These are phyloP conservation scores for Xyrauchen texanus DNA, from an alignment of 2,113 vertebrate genomes.

Conservation along the genomic window DNA sequence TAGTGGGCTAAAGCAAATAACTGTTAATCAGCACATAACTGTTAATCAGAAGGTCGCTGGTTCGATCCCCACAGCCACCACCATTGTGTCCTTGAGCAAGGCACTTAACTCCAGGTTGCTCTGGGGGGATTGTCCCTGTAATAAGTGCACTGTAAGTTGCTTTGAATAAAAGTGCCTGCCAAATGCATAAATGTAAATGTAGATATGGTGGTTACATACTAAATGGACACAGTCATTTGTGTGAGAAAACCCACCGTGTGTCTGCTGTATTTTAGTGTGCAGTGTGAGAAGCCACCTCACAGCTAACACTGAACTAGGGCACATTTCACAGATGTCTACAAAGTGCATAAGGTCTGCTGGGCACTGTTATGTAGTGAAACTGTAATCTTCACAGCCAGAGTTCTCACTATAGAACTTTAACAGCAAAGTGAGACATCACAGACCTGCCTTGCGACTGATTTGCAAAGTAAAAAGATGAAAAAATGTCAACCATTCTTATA, in stretches of 20 bases:
- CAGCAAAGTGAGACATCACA: constrained; percentile 40
- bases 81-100: too few species aligned
- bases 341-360: neutral
- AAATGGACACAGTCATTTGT: neutral
- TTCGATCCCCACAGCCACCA: too few species aligned
- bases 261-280: neutral
- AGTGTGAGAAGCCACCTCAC: neutral
- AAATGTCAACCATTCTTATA: too few species aligned
- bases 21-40: too few species aligned
- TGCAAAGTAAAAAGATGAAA: too few species aligned
- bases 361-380: neutral
- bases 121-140: too few species aligned
- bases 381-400: constrained; percentile 51
- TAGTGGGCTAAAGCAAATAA: too few species aligned
- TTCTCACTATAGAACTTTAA: constrained; percentile 58
- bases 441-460: neutral
- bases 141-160: too few species aligned
- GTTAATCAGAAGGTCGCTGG: too few species aligned
- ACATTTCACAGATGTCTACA: constrained; percentile 14
- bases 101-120: too few species aligned
- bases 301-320: constrained; percentile 11
- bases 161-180: too few species aligned
- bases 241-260: neutral
- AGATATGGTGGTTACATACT: neutral
- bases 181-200: neutral